These are phyloP conservation scores for Hippolais icterina DNA, from an alignment of 2,113 vertebrate species.

Conservation along the genomic window DNA sequence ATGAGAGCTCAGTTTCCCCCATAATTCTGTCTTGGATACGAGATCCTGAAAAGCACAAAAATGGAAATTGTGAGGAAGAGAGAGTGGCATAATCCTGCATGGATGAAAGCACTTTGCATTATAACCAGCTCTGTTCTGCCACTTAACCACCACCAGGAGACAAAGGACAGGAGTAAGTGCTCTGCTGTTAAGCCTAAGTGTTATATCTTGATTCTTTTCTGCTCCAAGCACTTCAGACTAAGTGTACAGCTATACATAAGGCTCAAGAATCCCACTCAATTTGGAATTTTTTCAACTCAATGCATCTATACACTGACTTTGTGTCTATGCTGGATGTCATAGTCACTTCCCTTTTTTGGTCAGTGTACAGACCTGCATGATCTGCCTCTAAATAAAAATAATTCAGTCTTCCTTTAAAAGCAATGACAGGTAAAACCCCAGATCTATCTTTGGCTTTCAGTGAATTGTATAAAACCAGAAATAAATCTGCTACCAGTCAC, in stretches of 20 bases:
- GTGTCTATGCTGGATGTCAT: not conserved
- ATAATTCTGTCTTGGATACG: not conserved
- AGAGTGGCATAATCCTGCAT: not conserved
- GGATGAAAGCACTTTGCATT: slow-evolving; percentile 43
- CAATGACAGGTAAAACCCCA: not conserved
- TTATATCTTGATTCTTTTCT: slow-evolving; percentile 40
- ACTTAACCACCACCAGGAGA: not conserved
- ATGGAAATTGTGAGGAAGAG: not conserved
- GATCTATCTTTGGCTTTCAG: not conserved
- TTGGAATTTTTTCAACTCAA: not conserved
- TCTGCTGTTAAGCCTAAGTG: slow-evolving; percentile 19
- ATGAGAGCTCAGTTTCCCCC: not conserved
- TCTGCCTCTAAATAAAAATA: not conserved
- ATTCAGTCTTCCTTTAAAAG: not conserved
- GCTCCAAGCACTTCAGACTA: slow-evolving; percentile 12
- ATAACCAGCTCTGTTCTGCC: slow-evolving; percentile 7
- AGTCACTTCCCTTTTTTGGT: not conserved
- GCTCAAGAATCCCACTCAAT: not conserved
- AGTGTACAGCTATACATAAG: not conserved
- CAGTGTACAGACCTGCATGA: not conserved
- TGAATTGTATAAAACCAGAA: not conserved
- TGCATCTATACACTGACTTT: not conserved
- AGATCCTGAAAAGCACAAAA: not conserved
- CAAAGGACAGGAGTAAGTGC: slow-evolving; percentile 9
- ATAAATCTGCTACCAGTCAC: not conserved